Evolutionary conservation across 1,140 invertebrate species (phyloP).

Genomic region (Heliothis subflexa): DNA sequence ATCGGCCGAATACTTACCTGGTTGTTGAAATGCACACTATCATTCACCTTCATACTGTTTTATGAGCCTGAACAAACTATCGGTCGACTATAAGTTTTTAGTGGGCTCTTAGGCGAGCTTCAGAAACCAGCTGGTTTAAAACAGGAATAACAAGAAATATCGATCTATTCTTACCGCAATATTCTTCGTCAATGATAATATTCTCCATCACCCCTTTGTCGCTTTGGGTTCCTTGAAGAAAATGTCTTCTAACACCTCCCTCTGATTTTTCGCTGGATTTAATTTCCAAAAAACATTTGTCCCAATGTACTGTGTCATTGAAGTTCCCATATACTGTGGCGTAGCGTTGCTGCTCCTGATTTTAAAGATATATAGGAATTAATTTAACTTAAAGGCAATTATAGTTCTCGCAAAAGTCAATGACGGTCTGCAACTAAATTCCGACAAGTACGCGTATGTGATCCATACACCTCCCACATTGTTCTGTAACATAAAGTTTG

Average conservation of each 20-base stretch:
- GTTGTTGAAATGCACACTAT: too few relatives aligned
- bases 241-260: slow-evolving; percentile 52
- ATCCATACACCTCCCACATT: too few relatives aligned
- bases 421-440: too few relatives aligned
- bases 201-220: slow-evolving; percentile 57
- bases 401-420: too few relatives aligned
- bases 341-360: slow-evolving; percentile 50
- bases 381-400: not conserved
- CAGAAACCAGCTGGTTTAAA: too few relatives aligned
- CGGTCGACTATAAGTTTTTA: too few relatives aligned
- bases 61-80: too few relatives aligned
- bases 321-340: slow-evolving; percentile 50
- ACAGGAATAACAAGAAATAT: not conserved
- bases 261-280: slow-evolving; percentile 37
- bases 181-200: slow-evolving; percentile 53
- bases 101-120: too few relatives aligned
- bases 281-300: slow-evolving; percentile 57
- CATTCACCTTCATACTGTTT: too few relatives aligned
- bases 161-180: slow-evolving; percentile 38
- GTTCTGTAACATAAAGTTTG: too few relatives aligned
- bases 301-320: slow-evolving; percentile 53
- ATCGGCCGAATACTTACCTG: too few relatives aligned
- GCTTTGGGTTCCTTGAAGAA: slow-evolving; percentile 49
- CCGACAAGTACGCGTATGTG: too few relatives aligned
- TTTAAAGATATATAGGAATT: not conserved